phyloP scores from a whole-genome alignment of 1,140 invertebrate species.

The Lasaia peninsularis region DNA sequence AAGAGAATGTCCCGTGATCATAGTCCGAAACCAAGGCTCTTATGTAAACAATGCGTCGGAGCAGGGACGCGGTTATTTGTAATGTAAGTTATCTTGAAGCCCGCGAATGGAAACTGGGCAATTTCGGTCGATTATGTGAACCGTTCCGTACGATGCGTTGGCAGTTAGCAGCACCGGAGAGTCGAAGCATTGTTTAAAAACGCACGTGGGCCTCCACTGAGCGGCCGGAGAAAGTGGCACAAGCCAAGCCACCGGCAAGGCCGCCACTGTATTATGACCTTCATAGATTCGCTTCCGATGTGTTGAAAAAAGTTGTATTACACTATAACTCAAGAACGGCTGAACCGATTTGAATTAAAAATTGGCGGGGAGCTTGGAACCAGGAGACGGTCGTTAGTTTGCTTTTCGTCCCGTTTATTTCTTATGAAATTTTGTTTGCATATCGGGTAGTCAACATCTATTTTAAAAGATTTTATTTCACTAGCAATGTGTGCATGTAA shows the following conservation, averaged over 20 bases:
- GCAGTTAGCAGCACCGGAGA: conserved; percentile 30
- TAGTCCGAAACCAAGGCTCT: conserved; percentile 56
- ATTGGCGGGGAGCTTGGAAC: too few species aligned
- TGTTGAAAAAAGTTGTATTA: too few species aligned
- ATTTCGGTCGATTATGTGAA: conserved; percentile 61
- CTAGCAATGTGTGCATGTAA: too few species aligned
- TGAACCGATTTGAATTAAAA: too few species aligned
- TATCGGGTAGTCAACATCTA: too few species aligned
- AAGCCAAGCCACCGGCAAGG: conserved; percentile 59
- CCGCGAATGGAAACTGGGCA: conserved; percentile 44
- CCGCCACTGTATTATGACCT: conserved; percentile 52
- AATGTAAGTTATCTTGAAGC: conserved; percentile 50
- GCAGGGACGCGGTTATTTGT: conserved; percentile 22
- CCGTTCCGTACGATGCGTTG: conserved; percentile 51
- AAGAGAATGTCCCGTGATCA: conserved; percentile 49
- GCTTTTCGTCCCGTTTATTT: too few species aligned
- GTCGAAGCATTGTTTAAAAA: conserved; percentile 49
- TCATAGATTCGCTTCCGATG: conserved; percentile 47
- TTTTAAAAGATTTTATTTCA: too few species aligned
- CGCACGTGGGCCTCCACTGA: conserved; percentile 47
- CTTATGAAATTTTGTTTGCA: too few species aligned
- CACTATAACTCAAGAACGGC: background rate
- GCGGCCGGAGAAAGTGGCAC: conserved; percentile 58
- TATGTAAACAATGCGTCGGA: conserved; percentile 53
- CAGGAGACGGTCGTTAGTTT: too few species aligned